A percentile compares a stretch with the other conserved stretches of the same genome.
These are phyloP conservation scores for Phlogophora meticulosa DNA, from an alignment of 2,888 invertebrate genomes.

Conservation along the genomic window DNA sequence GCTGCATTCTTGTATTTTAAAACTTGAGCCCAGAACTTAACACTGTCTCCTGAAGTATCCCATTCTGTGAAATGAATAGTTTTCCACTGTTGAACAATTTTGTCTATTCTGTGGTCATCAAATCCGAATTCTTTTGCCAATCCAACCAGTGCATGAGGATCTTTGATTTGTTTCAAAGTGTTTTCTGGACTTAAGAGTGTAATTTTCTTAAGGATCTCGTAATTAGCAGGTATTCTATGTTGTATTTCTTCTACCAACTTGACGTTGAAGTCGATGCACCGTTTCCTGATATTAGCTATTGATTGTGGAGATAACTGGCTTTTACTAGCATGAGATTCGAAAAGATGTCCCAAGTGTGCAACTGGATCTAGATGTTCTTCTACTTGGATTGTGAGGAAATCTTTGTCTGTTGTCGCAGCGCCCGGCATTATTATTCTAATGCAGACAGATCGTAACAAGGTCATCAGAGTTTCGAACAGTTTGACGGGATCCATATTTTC, in stretches of 20 bases:
- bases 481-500: constrained; percentile 22
- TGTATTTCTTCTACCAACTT: constrained; percentile 11
- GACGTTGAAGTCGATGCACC: constrained; percentile 12
- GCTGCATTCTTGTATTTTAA: constrained; percentile 53
- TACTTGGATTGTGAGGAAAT: constrained; percentile 48
- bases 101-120: neutral
- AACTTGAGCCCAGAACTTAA: constrained; percentile 57
- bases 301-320: constrained; percentile 13
- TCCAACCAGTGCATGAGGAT: constrained; percentile 9
- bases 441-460: constrained; percentile 18
- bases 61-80: constrained; percentile 29
- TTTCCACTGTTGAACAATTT: constrained; percentile 9
- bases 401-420: constrained; percentile 53
- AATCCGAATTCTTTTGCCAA: constrained; percentile 7
- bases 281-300: constrained; percentile 16
- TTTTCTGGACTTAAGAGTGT: constrained; percentile 16
- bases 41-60: constrained; percentile 28
- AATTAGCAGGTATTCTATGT: constrained; percentile 16
- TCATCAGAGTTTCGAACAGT: constrained; percentile 14
- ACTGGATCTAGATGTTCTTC: constrained; percentile 49
- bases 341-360: constrained; percentile 53
- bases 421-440: constrained; percentile 37
- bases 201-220: neutral
- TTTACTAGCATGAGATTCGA: constrained; percentile 45
- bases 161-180: constrained; percentile 1